Base-by-base conservation (phyloP, 2,113 vertebrate genomes). In the Nansenia antarctica region DNA sequence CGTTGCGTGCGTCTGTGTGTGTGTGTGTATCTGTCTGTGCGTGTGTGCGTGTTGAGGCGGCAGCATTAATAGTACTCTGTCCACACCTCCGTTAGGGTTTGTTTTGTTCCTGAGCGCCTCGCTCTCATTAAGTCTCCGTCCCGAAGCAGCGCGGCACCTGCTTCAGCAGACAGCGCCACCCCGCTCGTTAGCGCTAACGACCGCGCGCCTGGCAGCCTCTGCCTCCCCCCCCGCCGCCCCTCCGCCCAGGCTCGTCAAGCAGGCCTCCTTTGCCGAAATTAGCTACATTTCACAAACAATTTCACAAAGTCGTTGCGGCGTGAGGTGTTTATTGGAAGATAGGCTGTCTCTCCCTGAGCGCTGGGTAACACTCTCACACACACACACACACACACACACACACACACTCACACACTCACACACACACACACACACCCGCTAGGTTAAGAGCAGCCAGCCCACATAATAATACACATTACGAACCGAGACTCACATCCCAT, bases 291-390 rank as follows among this genome's bases (percentile, higher is more conserved):
- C 84, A 85, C 89, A 90, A 91, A 90, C 87, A 87, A 88, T 91
- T 92, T 91, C 87, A 82, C 82, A 69, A 82, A 85, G 76, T 86
- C 83, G 82, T 89, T 90, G 86, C 77, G 60, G 73, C 85, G 82
- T 81, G 73, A 86, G 89, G 89, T 88, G 88, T 91, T 92, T 90
- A 90, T 88, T 88, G 87, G 87, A 82, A 89, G 85, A 90, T 89
- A 82, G 15, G 11, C 18, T 15, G 20, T n/a, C 20, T 20, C 4
- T 14, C 45, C 45, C 45, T 49, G 45, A 49, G 45, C 45, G n/a
- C 72, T 62, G 70, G 70, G 65, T 84, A 87, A 88, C 77, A 79
- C n/a, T 90, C 91, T 91, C 83, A 85, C 89, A 90, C 90, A 90
- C 86, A 87, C 78, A 81, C n/a, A n/a, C n/a, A n/a, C n/a, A n/a